phyloP scores from a whole-genome alignment of 1,140 invertebrate species.

The Akabosia matsudoensis region DNA sequence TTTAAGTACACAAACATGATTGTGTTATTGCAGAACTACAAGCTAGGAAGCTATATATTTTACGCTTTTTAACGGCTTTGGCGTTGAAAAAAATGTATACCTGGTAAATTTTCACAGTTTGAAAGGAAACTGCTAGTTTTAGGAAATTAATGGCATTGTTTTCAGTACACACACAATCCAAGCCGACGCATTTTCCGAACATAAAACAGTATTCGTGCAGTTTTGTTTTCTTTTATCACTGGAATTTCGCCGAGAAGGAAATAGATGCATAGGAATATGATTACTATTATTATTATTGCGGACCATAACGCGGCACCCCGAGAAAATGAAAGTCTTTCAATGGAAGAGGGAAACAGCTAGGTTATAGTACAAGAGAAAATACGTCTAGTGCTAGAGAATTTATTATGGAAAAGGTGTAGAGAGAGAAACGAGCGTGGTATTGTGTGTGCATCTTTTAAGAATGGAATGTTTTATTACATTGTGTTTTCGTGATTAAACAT shows the following conservation, averaged over 20 bases:
- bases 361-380: not conserved
- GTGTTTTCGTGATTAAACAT: not conserved
- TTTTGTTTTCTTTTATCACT: not conserved
- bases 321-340: not conserved
- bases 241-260: not conserved
- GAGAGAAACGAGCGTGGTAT: no score
- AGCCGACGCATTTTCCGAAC: no score
- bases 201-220: not conserved
- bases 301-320: not conserved
- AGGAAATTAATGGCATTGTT: conserved; percentile 9
- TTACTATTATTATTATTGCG: not conserved
- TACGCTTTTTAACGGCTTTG: conserved; percentile 7
- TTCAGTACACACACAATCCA: no score
- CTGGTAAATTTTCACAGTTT: not conserved
- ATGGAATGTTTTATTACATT: not conserved
- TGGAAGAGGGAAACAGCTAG: not conserved
- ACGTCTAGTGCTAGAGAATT: not conserved
- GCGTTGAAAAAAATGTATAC: not conserved
- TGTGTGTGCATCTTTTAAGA: no score
- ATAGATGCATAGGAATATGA: not conserved
- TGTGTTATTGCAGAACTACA: not conserved
- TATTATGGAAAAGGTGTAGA: no score
- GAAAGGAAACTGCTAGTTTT: not conserved
- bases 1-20: conserved; percentile 10
- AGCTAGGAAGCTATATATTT: not conserved